Evolutionary conservation across 2,888 invertebrate genomes (phyloP), one percentile per base, ranked within the genome.

Genomic region (Heliconius charithonia): DNA sequence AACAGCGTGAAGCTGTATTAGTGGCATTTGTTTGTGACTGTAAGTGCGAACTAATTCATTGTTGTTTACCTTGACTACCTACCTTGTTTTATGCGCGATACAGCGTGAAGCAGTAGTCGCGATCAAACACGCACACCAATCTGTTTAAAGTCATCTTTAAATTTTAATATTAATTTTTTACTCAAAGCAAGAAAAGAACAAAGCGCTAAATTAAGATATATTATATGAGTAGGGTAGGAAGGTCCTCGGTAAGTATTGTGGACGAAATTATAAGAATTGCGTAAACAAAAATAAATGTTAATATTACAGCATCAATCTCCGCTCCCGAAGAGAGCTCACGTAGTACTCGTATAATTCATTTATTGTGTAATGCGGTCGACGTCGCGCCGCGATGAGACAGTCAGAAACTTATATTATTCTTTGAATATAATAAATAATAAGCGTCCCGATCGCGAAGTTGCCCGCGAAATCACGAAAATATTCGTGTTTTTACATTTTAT

Each of bases 221-320:
- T 59, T 59, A 10, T 59, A 10, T 10, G n/a, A n/a, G n/a, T 59
- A 59, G 56, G 9, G 59, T 59, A 59, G n/a, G 12, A 10, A n/a
- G 59, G n/a, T n/a, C n/a, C n/a, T 59, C 59, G n/a, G 59, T 59
- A n/a, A 59, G 1, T 59, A 59, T 59, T 59, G 59, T 59, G 12
- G n/a, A 59, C n/a, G 59, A 10, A 59, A n/a, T n/a, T 59, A 12
- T 10, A 3, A n/a, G 59, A 59, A 59, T n/a, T n/a, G 10, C n/a
- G n/a, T 59, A n/a, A 59, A 59, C 22, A 59, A 59, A n/a, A n/a
- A 59, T n/a, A 59, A 59, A n/a, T 59, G 59, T 59, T n/a, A 59
- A 59, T 59, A 59, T 59, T n/a, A 0, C 3, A 12, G 7, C 59
- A n/a, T 59, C n/a, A 59, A 56, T 59, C 59, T 10, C n/a, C 9